A percentile compares a stretch with the other conserved stretches of the same genome.
Conservation (phyloP, 2,113 vertebrate genomes). For the Pachycephala philippinensis region DNA sequence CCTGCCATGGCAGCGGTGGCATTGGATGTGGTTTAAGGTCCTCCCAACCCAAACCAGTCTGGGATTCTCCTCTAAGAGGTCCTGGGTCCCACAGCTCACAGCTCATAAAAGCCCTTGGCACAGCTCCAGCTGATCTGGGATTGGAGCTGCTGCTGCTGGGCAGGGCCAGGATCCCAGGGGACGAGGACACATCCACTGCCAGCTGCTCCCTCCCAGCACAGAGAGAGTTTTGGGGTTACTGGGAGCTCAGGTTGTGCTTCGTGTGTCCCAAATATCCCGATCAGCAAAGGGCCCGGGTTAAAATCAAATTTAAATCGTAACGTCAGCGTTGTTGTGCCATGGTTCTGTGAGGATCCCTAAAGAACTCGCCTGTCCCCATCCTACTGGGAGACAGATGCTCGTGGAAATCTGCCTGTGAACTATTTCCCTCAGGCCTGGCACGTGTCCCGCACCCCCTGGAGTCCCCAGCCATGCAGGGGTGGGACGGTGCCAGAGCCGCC, state of each 20-base stretch:
- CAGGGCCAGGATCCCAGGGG: not conserved
- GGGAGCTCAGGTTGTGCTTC: not conserved
- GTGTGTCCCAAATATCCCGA: rapidly evolving
- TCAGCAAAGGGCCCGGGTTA: not conserved
- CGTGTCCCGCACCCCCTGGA: not conserved
- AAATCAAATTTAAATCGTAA: not conserved
- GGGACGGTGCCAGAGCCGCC: not conserved
- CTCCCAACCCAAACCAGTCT: not conserved
- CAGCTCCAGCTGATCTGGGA: not conserved
- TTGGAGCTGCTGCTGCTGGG: not conserved
- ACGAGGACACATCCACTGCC: rapidly evolving
- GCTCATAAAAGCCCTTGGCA: rapidly evolving
- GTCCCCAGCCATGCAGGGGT: not conserved
- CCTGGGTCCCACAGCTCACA: not conserved
- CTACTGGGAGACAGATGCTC: not conserved
- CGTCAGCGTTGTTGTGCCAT: rapidly evolving
- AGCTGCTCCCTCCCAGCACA: not conserved
- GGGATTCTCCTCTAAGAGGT: not conserved
- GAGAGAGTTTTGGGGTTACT: not conserved
- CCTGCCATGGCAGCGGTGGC: not conserved
- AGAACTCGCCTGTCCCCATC: rapidly evolving
- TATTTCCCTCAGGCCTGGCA: not conserved
- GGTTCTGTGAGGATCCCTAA: not conserved
- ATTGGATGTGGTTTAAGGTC: not conserved
- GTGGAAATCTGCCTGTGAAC: not conserved